These are phyloP conservation scores for Craterocephalus amniculus DNA, from an alignment of 2,797 vertebrate genomes.

Conservation along the genomic window DNA sequence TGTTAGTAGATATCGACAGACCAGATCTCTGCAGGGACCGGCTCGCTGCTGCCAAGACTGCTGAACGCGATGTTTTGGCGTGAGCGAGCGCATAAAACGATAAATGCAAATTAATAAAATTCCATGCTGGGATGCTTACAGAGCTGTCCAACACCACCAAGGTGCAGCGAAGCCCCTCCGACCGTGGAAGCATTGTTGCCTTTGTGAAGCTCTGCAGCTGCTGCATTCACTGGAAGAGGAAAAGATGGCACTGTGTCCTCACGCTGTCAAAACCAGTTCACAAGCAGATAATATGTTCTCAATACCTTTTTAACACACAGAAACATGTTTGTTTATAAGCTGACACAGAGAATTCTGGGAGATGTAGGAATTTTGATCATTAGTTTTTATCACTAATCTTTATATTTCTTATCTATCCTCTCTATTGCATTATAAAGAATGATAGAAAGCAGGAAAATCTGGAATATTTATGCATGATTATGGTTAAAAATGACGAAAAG, in stretches of 20 bases:
- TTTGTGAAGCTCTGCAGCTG: conserved; percentile 79
- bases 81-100: conserved; percentile 60
- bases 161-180: conserved; percentile 49
- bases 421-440: neutral
- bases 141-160: conserved; percentile 67
- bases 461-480: conserved; percentile 54
- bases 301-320: neutral
- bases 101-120: conserved; percentile 78
- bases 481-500: conserved; percentile 19
- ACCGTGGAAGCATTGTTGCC: conserved; percentile 72
- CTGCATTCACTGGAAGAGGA: conserved; percentile 60
- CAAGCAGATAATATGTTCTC: conserved; percentile 1
- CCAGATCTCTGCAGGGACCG: conserved; percentile 29
- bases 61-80: conserved; percentile 46
- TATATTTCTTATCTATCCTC: neutral
- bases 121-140: conserved; percentile 66
- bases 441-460: conserved; percentile 15
- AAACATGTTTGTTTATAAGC: neutral
- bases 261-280: conserved; percentile 45
- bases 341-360: neutral
- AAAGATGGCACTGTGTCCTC: conserved; percentile 27
- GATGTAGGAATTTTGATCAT: neutral
- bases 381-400: neutral
- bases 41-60: conserved; percentile 40
- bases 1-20: conserved; percentile 1